Evolutionary conservation across 2,888 invertebrate genomes (phyloP).

Genomic region (Priocnemis perturbator): DNA sequence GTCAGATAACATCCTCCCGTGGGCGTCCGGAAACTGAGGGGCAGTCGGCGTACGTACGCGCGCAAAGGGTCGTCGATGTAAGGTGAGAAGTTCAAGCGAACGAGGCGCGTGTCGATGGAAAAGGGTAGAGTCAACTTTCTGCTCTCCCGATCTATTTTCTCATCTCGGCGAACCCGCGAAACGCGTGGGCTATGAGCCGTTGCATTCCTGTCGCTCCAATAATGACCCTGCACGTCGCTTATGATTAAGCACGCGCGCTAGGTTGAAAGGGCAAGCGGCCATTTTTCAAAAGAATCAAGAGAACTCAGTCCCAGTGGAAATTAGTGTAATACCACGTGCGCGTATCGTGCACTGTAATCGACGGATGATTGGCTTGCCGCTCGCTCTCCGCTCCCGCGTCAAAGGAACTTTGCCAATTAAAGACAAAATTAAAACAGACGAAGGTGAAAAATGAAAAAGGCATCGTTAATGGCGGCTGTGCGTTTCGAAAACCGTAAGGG

Average conservation of each 20-base stretch:
- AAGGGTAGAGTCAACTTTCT: neutral
- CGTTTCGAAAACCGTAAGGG: conserved; percentile 16
- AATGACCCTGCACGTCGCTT: conserved; percentile 21
- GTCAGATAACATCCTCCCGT: neutral
- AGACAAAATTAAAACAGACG: too few species aligned
- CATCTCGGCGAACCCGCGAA: neutral
- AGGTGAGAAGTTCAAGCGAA: conserved; percentile 15
- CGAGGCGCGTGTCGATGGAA: neutral
- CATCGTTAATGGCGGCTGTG: neutral
- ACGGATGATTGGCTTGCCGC: too few species aligned
- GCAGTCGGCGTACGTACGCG: neutral
- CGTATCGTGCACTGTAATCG: too few species aligned
- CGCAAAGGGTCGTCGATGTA: conserved; percentile 23
- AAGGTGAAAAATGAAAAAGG: too few species aligned
- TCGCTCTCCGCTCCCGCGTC: too few species aligned
- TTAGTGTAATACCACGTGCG: too few species aligned
- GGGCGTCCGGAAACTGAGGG: neutral
- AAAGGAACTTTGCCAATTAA: too few species aligned
- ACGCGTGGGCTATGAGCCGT: conserved; percentile 13
- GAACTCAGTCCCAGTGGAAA: too few species aligned
- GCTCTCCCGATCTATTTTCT: conserved; percentile 33
- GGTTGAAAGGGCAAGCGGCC: conserved; percentile 6
- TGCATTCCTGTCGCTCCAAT: conserved; percentile 13
- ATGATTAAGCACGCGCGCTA: neutral
- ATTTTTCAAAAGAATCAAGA: neutral